phyloP scores from a whole-genome alignment of 2,797 vertebrate species.

The Avahi laniger region DNA sequence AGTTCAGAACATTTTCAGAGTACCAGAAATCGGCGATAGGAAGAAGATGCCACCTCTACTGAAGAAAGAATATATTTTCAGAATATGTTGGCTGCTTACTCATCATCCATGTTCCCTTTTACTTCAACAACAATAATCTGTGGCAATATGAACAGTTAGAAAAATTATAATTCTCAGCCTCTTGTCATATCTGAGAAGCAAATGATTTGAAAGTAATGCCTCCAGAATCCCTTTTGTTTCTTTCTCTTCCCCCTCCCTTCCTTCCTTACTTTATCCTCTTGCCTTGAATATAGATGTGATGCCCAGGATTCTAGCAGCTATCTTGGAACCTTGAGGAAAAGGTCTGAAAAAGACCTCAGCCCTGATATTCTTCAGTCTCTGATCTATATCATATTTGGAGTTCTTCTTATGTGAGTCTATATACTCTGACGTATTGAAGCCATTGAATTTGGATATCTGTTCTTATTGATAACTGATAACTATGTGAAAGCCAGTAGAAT shows the following conservation, averaged over 20 bases:
- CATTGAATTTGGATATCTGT: not conserved
- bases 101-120: not conserved
- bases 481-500: not conserved
- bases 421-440: not conserved
- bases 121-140: not conserved
- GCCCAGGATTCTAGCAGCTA: not conserved
- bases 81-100: not conserved
- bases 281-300: not conserved
- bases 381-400: not conserved
- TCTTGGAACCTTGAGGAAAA: not conserved
- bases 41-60: not conserved
- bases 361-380: not conserved
- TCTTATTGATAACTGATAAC: not conserved
- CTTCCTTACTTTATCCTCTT: not conserved
- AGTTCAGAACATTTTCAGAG: slow-evolving; percentile 3
- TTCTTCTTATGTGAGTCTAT: slow-evolving; percentile 7
- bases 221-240: not conserved
- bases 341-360: not conserved
- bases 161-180: not conserved
- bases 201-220: slow-evolving; percentile 9
- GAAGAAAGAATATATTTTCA: not conserved
- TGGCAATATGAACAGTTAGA: not conserved
- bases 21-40: not conserved
- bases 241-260: not conserved
- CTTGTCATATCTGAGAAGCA: not conserved